Evolutionary conservation across 2,888 invertebrate genomes (phyloP), one percentile per base, ranked within the genome.

Genomic region (Lymantria dispar): DNA sequence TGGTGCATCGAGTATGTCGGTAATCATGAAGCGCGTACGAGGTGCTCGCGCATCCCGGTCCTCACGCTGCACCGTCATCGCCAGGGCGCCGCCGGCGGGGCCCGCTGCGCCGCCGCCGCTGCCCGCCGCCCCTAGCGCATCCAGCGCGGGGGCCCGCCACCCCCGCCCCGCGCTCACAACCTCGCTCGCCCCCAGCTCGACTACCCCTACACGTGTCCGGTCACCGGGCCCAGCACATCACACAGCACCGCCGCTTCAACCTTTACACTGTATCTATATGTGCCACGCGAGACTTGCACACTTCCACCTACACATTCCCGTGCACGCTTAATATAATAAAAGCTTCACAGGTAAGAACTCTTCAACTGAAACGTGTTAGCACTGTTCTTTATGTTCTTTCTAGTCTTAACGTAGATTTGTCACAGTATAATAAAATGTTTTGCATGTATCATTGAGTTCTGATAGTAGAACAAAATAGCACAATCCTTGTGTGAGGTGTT

Each of bases 11-110:
- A 97, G 92, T 74, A 97, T 97, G 83, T 97, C 97, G 68, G 96
- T 97, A 89, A 97, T 97, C 96, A 97, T 97, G 90, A 97, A 97
- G 64, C 96, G 91, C 56, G 96, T 96, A 68, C 96, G 93, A 46
- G 94, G 94, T 62, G 94, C 93, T 87, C 94, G 94, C 71, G 93
- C 93, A 80, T 96, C 92, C 96, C 97, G 78, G 83, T 94, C 94
- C 82, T 87, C 94, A 80, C 92, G 94, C 78, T 93, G 92, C 83
- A 92, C 92, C 83, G 92, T 92, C 92, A 92, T 92, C 90, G 92
- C 87, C 87, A 87, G 83, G 84, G 88, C 82, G 89, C 91, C 83
- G 88, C 85, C 88, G 75, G 88, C 80, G 79, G 83, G 79, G 70
- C 80, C 79, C 70, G 80, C 80, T 70, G 72, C 75, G 71, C 75